These are phyloP conservation scores for Watsonalla binaria DNA, from an alignment of 2,888 invertebrate species.

Conservation along the genomic window DNA sequence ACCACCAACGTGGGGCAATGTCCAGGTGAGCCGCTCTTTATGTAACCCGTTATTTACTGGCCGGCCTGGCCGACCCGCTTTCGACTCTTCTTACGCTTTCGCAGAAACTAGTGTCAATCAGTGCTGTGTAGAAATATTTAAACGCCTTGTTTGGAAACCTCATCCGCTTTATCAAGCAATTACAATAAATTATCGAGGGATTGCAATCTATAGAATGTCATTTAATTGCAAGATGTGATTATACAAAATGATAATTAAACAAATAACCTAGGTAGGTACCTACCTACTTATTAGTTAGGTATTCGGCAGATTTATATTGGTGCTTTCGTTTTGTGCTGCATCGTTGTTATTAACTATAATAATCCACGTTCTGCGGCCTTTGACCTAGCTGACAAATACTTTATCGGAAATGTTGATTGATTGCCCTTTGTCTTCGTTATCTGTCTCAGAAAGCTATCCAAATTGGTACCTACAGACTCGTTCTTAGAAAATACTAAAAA, in stretches of 20 bases:
- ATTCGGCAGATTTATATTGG: too few species aligned
- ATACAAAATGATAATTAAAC: too few species aligned
- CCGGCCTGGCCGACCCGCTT: constrained; percentile 43
- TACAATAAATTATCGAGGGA: too few species aligned
- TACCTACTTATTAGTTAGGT: too few species aligned
- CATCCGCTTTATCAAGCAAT: not conserved
- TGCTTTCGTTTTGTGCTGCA: too few species aligned
- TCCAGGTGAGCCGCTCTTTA: constrained; percentile 49
- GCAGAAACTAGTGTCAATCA: constrained; percentile 11
- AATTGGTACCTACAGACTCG: too few species aligned
- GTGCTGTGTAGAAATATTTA: not conserved
- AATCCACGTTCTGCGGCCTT: not conserved
- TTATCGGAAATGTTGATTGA: not conserved
- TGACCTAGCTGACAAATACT: not conserved
- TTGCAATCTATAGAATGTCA: too few species aligned
- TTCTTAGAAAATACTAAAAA: too few species aligned
- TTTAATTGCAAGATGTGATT: too few species aligned
- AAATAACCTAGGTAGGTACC: too few species aligned
- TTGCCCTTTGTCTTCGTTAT: not conserved
- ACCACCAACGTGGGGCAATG: constrained; percentile 61
- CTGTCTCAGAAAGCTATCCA: not conserved
- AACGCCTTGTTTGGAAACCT: constrained; percentile 1
- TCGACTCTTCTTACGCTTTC: constrained; percentile 31
- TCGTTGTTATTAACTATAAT: too few species aligned
- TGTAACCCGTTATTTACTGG: constrained; percentile 29